Evolutionary conservation across 2,888 invertebrate species (phyloP).

Genomic region (Lagria hirta): DNA sequence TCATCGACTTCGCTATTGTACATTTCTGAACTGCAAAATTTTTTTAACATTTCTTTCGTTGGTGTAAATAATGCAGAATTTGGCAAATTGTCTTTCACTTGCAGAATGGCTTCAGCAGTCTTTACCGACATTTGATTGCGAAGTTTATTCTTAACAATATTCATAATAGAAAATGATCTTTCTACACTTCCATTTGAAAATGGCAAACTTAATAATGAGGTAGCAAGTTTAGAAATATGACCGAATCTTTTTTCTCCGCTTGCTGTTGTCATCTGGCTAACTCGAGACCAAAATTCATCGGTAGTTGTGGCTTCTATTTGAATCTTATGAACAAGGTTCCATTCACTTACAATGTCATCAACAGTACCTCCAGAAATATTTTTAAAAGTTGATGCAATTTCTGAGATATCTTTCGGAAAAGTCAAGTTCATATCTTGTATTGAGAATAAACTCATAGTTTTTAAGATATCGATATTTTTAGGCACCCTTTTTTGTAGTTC

Average conservation of each 20-base stretch:
- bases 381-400: conserved; percentile 11
- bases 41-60: no score
- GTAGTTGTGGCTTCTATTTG: conserved; percentile 16
- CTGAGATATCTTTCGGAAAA: conserved; percentile 16
- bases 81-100: no score
- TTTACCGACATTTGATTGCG: conserved; percentile 20
- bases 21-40: no score
- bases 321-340: no score
- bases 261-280: conserved; percentile 20
- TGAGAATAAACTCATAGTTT: no score
- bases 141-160: conserved; percentile 21
- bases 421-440: no score
- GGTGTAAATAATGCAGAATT: no score
- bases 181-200: conserved; percentile 23
- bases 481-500: no score
- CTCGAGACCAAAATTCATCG: conserved; percentile 17
- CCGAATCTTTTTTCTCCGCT: conserved; percentile 8
- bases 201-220: conserved; percentile 14
- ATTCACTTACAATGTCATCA: no score
- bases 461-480: no score
- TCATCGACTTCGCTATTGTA: no score
- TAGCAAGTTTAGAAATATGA: conserved; percentile 17
- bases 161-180: conserved; percentile 21
- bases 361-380: conserved; percentile 11
- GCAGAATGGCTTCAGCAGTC: no score